These are phyloP conservation scores for Cryptomyrus ogoouensis DNA, from an alignment of 2,113 vertebrate species.

Conservation along the genomic window DNA sequence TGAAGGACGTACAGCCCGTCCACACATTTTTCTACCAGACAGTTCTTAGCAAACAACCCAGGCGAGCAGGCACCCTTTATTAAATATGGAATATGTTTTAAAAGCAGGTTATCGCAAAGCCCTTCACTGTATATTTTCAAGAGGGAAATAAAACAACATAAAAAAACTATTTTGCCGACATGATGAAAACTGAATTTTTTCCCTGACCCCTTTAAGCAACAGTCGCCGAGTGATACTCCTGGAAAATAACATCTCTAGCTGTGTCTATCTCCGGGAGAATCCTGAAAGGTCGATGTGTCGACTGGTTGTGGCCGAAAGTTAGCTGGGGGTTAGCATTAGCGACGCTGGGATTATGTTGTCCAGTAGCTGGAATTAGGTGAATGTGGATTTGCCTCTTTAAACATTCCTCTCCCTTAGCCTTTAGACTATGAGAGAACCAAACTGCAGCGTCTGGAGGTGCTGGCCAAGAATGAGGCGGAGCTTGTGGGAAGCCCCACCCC, in stretches of 20 bases:
- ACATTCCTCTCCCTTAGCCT: conserved; percentile 48
- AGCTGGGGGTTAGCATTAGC: neutral
- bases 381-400: neutral
- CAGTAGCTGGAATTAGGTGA: neutral
- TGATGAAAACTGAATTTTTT: neutral
- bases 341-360: neutral
- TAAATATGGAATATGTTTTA: neutral
- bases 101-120: neutral
- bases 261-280: neutral
- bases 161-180: neutral
- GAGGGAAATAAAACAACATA: neutral
- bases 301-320: neutral
- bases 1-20: neutral
- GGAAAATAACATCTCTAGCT: neutral
- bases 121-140: neutral
- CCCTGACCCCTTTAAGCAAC: neutral
- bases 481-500: conserved; percentile 49
- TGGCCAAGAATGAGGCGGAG: conserved; percentile 64
- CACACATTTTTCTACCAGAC: neutral
- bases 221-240: neutral
- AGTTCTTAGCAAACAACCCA: neutral
- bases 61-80: neutral
- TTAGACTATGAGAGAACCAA: conserved; percentile 65
- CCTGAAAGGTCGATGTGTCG: neutral
- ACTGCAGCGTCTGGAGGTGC: conserved; percentile 59